Base-by-base conservation (phyloP, 2,888 invertebrate species). In the Eilema griseolum region DNA sequence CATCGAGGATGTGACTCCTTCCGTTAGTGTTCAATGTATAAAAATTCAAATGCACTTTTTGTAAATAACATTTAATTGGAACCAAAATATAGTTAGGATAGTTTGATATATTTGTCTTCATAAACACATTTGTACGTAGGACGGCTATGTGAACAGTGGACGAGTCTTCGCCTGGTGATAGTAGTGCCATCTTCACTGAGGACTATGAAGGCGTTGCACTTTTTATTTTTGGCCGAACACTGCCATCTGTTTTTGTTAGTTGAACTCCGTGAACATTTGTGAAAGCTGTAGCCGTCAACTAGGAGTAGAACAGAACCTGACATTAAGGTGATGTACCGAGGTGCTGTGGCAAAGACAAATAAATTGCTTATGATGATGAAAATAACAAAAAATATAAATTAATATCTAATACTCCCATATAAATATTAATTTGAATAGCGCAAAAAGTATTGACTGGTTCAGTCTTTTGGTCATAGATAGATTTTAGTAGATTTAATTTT, bases 171-270 rank as follows among this genome's bases (percentile, higher is more conserved):
- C 52, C 41, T 66, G 7, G 26, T 0, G 4, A 78, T 61, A 0
- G 57, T 46, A 8, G 33, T 41, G 3, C 79, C 72, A 59, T 84
- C 76, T 3, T 76, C 74, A 14, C 80, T 79, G 0, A 85, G 60
- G 14, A 81, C 76, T 10, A 84, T 56, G 41, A 66, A 71, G 0
- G 78, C 74, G 14, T 68, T 70, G 12, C 78, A 82, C 23, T 74
- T 73, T 60, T 80, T 83, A 26, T 70, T 79, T 33, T 80, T 79
- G 1, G 80, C 79, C 0, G 85, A 85, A 65, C 86, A 86, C 37
- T 79, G 79, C 84, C 84, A 86, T 60, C 84, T 71, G 23, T 71
- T 71, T 28, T 52, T 64, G 20, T 8, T 37, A 23, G 64, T 37
- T 16, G 75, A 62, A 33, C 75, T 74, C 20, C 74, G 73, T 2